Conservation (phyloP, 2,113 vertebrate genomes). For the Etia nguti region DNA sequence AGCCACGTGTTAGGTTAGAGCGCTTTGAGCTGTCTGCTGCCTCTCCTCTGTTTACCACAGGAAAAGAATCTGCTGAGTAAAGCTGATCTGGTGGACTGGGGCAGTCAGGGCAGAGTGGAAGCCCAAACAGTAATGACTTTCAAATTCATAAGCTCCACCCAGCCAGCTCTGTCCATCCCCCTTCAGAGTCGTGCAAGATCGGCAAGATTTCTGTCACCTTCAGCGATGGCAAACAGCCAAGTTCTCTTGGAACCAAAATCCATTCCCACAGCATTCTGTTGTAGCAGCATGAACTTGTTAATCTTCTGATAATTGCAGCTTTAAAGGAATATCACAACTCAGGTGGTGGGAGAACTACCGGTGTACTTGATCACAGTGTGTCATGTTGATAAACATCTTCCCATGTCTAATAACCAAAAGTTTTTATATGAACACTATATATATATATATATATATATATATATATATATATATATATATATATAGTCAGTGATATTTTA, state of each 20-base stretch:
- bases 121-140: slow-evolving; percentile 73
- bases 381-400: slow-evolving; percentile 3
- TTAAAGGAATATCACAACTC: slow-evolving; percentile 61
- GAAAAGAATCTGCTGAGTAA: slow-evolving; percentile 94
- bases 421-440: neutral
- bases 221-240: slow-evolving; percentile 74
- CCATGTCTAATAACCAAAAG: neutral
- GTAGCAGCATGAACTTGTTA: slow-evolving; percentile 68
- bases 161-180: slow-evolving; percentile 32
- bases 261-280: slow-evolving; percentile 74
- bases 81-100: slow-evolving; percentile 82
- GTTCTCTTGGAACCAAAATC: slow-evolving; percentile 73
- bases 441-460: no score
- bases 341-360: slow-evolving; percentile 45
- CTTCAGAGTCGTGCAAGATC: slow-evolving; percentile 80
- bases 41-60: slow-evolving; percentile 70
- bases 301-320: slow-evolving; percentile 72
- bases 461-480: neutral
- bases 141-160: slow-evolving; percentile 65
- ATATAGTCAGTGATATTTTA: neutral
- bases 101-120: slow-evolving; percentile 76
- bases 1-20: slow-evolving; percentile 80
- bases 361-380: slow-evolving; percentile 17
- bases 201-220: slow-evolving; percentile 83
- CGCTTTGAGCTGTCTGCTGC: slow-evolving; percentile 61